These are phyloP conservation scores for Capromys pilorides DNA, from an alignment of 2,797 vertebrate genomes.

Conservation along the genomic window DNA sequence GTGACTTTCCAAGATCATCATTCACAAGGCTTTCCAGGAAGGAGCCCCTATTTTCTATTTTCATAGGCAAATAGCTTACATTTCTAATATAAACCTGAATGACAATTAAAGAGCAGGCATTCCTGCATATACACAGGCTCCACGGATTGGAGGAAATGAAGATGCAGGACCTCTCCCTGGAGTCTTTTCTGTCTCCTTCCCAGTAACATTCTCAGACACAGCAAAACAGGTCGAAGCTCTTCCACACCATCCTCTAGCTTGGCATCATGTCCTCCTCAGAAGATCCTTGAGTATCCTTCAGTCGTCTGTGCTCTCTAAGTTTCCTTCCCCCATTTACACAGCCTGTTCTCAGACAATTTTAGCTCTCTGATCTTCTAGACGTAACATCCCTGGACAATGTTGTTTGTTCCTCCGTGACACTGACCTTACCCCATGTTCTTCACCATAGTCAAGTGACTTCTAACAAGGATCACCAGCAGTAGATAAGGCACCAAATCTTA, in stretches of 20 bases:
- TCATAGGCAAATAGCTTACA: neutral
- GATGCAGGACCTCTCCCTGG: neutral
- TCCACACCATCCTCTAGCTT: neutral
- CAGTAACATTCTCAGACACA: neutral
- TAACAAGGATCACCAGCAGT: conserved; percentile 9
- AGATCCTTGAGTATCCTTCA: neutral
- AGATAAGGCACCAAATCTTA: conserved; percentile 60
- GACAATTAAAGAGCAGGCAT: neutral
- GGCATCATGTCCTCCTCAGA: neutral
- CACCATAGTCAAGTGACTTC: conserved; percentile 41
- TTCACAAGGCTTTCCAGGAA: neutral
- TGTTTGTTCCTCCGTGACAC: neutral
- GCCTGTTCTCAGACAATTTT: neutral
- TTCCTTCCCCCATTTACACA: neutral
- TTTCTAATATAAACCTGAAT: neutral
- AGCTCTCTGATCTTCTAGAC: neutral
- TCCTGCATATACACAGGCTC: neutral
- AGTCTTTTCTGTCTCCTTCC: neutral
- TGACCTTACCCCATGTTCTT: neutral
- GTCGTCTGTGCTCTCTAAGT: neutral
- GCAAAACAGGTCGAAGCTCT: neutral
- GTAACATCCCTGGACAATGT: neutral
- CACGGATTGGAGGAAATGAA: neutral
- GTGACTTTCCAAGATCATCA: neutral
- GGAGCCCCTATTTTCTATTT: neutral